Conservation (phyloP, 2,888 invertebrate genomes). For the Saturnia japonica region DNA sequence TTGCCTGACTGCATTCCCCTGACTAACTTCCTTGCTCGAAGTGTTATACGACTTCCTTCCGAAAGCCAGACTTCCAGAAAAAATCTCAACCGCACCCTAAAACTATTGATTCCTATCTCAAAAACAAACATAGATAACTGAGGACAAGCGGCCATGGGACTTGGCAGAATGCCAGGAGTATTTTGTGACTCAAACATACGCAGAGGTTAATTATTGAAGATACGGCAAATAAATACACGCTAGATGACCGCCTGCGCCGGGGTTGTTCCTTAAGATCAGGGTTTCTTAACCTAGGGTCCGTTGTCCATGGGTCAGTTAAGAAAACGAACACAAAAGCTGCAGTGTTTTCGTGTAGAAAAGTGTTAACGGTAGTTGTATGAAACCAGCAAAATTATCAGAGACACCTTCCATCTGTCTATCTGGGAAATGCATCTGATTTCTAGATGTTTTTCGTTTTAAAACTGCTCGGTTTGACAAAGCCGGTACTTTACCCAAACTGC, state of each 20-base stretch:
- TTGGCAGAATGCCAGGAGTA: slow-evolving; percentile 9
- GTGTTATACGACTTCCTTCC: not conserved
- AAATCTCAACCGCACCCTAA: slow-evolving; percentile 4
- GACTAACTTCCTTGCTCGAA: no score
- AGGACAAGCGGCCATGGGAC: not conserved
- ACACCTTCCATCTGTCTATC: no score
- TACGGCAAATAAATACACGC: not conserved
- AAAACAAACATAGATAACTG: slow-evolving; percentile 5
- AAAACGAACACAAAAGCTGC: no score
- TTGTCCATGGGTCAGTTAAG: no score
- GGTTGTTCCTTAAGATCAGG: not conserved
- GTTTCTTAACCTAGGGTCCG: not conserved
- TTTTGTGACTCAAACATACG: slow-evolving; percentile 3
- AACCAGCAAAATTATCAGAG: no score
- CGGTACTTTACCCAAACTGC: no score
- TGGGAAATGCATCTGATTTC: no score
- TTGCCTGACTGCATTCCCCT: no score
- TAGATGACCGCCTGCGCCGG: not conserved
- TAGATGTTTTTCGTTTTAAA: no score
- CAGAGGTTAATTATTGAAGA: slow-evolving; percentile 1
- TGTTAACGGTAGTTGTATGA: no score
- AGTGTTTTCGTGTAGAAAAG: no score
- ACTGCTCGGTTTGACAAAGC: no score
- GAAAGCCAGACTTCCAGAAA: not conserved
- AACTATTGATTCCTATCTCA: slow-evolving; percentile 9